Conservation (phyloP, 2,113 vertebrate species). For the Ageneiosus marmoratus region DNA sequence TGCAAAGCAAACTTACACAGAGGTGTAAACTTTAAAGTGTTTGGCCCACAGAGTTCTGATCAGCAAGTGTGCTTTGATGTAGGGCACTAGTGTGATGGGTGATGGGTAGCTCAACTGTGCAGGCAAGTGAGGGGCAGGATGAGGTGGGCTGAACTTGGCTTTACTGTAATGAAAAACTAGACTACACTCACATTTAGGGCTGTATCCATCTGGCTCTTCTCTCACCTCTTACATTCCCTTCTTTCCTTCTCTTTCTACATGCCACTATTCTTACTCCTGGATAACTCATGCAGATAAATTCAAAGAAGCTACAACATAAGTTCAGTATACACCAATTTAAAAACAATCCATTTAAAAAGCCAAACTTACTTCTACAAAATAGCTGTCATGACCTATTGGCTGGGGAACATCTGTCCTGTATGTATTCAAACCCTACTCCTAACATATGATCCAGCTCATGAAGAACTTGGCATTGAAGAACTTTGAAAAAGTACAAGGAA, state of each 20-base stretch:
- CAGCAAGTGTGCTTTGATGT: not conserved
- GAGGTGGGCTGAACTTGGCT: slow-evolving; percentile 28
- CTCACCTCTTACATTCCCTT: slow-evolving; percentile 54
- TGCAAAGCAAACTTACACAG: not conserved
- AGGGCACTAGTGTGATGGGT: not conserved
- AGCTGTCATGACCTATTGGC: not conserved
- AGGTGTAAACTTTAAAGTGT: slow-evolving; percentile 34
- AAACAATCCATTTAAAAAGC: slow-evolving; percentile 52
- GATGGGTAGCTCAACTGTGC: slow-evolving; percentile 29
- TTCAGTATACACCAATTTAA: slow-evolving; percentile 36
- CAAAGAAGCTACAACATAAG: slow-evolving; percentile 52
- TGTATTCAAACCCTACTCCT: not conserved
- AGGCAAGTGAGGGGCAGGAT: slow-evolving; percentile 48
- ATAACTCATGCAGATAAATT: slow-evolving; percentile 71
- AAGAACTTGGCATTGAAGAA: not conserved
- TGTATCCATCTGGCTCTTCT: slow-evolving; percentile 47
- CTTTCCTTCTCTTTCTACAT: slow-evolving; percentile 22
- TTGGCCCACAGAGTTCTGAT: slow-evolving; percentile 2
- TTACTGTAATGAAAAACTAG: slow-evolving; percentile 48
- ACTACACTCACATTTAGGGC: slow-evolving; percentile 44
- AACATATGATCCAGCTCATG: not conserved
- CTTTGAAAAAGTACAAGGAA: slow-evolving; percentile 8
- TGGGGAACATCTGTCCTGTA: not conserved
- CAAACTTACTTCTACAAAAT: not conserved
- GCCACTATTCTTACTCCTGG: slow-evolving; percentile 64